phyloP scores from a whole-genome alignment of 2,113 vertebrate species.

The Amphiprion percula region DNA sequence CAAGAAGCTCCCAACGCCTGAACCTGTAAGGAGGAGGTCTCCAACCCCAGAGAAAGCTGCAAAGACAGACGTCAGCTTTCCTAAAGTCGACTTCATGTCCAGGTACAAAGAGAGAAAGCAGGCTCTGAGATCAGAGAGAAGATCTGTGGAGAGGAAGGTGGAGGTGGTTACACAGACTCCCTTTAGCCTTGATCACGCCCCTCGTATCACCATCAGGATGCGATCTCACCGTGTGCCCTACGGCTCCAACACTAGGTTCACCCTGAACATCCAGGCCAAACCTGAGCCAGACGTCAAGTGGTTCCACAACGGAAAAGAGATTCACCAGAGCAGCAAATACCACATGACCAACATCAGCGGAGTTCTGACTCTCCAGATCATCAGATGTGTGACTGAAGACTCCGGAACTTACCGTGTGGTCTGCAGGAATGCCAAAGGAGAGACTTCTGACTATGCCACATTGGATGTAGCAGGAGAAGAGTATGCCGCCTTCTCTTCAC shows the following conservation, averaged over 20 bases:
- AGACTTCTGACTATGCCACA: slow-evolving; percentile 95
- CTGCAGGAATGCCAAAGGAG: slow-evolving; percentile 94
- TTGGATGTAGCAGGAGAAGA: slow-evolving; percentile 91
- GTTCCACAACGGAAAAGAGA: slow-evolving; percentile 94
- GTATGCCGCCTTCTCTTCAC: slow-evolving; percentile 89
- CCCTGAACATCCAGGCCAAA: slow-evolving; percentile 94
- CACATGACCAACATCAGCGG: slow-evolving; percentile 91
- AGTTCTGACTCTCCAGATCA: slow-evolving; percentile 93
- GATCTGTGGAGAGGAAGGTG: slow-evolving; percentile 88
- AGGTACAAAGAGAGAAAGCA: slow-evolving; percentile 96
- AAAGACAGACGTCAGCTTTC: slow-evolving; percentile 87
- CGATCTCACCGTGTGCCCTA: slow-evolving; percentile 93
- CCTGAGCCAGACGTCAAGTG: slow-evolving; percentile 93
- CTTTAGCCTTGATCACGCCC: slow-evolving; percentile 94
- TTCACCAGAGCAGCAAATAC: slow-evolving; percentile 90
- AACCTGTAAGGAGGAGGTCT: slow-evolving; percentile 84
- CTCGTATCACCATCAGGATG: slow-evolving; percentile 95
- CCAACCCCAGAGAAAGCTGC: slow-evolving; percentile 87
- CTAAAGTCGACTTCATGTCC: slow-evolving; percentile 93
- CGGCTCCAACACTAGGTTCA: slow-evolving; percentile 92
- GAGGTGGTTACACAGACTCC: slow-evolving; percentile 94
- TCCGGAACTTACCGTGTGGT: slow-evolving; percentile 94
- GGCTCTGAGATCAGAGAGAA: slow-evolving; percentile 92
- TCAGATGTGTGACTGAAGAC: slow-evolving; percentile 91
- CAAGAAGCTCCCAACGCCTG: slow-evolving; percentile 83